Evolutionary conservation across 2,888 invertebrate genomes (phyloP).

Genomic region (Heliothis peltigera): DNA sequence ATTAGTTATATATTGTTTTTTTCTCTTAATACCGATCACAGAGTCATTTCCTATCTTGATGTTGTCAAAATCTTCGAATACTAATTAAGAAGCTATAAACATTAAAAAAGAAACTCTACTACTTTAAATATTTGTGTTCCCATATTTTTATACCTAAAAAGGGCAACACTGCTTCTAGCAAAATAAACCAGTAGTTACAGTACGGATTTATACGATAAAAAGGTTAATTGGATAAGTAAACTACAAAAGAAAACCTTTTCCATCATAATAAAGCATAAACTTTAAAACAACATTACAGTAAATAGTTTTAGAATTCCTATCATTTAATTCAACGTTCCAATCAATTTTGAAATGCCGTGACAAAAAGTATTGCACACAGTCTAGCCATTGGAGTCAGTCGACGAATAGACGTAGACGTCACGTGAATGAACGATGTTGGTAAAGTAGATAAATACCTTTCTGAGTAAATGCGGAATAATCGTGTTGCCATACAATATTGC

Average conservation of each 20-base stretch:
- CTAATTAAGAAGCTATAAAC: too few relatives aligned
- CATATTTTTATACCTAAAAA: too few relatives aligned
- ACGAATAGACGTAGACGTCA: constrained; percentile 23
- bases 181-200: too few relatives aligned
- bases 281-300: constrained; percentile 12
- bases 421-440: constrained; percentile 38
- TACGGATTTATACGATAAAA: background rate
- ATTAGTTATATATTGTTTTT: too few relatives aligned
- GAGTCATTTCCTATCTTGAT: too few relatives aligned
- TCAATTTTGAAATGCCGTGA: constrained; percentile 46
- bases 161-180: too few relatives aligned
- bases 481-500: constrained; percentile 35
- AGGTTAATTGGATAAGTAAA: background rate
- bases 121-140: too few relatives aligned
- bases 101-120: too few relatives aligned
- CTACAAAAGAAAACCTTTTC: background rate
- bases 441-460: constrained; percentile 30
- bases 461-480: constrained; percentile 43
- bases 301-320: constrained; percentile 14
- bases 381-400: constrained; percentile 45
- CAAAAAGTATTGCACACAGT: constrained; percentile 31
- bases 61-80: too few relatives aligned
- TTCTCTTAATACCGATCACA: too few relatives aligned
- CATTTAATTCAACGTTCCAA: constrained; percentile 32
- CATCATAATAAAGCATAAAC: background rate